Conservation (phyloP, 2,797 vertebrate species). For the Halcyon chelicuti region DNA sequence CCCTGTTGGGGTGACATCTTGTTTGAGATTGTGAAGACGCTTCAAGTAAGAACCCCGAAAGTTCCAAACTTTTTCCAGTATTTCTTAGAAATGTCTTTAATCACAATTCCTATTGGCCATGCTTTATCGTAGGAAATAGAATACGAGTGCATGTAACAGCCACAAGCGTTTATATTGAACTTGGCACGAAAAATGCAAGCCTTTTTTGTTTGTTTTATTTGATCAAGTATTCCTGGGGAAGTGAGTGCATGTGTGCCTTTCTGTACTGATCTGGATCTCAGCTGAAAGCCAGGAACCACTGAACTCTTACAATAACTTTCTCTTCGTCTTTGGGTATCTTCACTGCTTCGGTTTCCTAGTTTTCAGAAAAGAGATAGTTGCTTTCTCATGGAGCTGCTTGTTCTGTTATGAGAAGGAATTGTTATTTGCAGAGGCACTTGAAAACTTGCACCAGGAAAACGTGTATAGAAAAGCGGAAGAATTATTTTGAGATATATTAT, state of each 20-base stretch:
- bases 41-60: not conserved
- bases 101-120: constrained; percentile 20
- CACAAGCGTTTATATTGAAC: constrained; percentile 65
- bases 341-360: not conserved
- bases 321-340: not conserved
- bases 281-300: constrained; percentile 53
- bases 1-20: not conserved
- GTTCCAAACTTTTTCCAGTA: not conserved
- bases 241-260: constrained; percentile 50
- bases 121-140: constrained; percentile 68
- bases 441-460: not conserved
- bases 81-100: constrained; percentile 39
- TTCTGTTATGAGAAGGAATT: not conserved
- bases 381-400: not conserved
- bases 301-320: constrained; percentile 33
- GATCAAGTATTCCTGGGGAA: constrained; percentile 68
- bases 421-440: not conserved
- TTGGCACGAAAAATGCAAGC: constrained; percentile 57
- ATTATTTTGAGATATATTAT: not conserved
- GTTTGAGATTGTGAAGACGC: not conserved
- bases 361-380: not conserved
- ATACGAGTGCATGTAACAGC: constrained; percentile 53
- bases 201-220: constrained; percentile 65
- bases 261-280: constrained; percentile 31
- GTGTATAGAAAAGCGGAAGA: not conserved